Percentiles rank a stretch among this genome's conserved stretches.
phyloP scores from a whole-genome alignment of 1,140 invertebrate genomes.

The Dysdera silvatica region DNA sequence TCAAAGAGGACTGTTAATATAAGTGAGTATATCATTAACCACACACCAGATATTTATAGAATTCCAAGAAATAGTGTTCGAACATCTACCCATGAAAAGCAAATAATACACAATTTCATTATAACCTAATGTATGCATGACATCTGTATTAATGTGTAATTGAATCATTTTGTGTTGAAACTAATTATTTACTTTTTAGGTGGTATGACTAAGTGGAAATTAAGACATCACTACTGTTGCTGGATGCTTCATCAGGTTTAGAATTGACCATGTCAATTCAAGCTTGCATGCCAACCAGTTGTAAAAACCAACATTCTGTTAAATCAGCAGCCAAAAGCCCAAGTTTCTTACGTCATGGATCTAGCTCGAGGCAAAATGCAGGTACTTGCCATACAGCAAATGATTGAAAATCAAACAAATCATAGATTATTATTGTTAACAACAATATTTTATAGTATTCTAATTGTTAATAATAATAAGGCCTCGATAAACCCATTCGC shows the following conservation, averaged over 20 bases:
- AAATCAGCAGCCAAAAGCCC: slow-evolving; percentile 13
- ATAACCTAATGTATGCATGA: no score
- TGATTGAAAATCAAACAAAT: background rate
- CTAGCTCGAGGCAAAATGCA: slow-evolving; percentile 12
- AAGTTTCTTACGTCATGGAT: slow-evolving; percentile 14
- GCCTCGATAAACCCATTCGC: background rate
- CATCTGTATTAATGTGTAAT: no score
- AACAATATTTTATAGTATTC: background rate
- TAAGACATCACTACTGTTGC: no score
- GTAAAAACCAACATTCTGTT: slow-evolving; percentile 15
- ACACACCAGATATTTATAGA: no score
- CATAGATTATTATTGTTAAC: background rate
- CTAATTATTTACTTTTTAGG: no score
- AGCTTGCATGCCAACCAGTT: slow-evolving; percentile 16
- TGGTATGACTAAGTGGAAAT: no score
- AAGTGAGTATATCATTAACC: no score
- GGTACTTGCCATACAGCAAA: background rate
- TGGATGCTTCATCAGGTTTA: background rate
- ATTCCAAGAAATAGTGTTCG: no score
- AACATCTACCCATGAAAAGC: no score
- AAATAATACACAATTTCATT: no score
- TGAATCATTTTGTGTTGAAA: no score
- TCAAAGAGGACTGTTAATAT: no score
- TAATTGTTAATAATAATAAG: background rate
- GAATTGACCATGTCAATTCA: slow-evolving; percentile 25